Conservation (phyloP, 2,888 invertebrate species). For the Crepidodera aurea region DNA sequence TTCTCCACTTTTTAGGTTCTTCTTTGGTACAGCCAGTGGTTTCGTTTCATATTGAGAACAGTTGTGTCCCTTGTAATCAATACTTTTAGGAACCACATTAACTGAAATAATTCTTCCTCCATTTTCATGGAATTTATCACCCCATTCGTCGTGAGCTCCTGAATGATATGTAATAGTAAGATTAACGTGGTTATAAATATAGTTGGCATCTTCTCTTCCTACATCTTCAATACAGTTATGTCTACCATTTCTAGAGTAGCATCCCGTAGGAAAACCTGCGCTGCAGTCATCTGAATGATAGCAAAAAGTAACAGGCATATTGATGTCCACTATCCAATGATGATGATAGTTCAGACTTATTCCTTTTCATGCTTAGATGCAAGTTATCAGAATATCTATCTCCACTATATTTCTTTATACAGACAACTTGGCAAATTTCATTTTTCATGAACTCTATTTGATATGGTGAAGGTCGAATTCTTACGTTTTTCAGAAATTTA, state of each 20-base stretch:
- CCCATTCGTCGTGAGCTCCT: slow-evolving; percentile 88
- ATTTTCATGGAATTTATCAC: slow-evolving; percentile 75
- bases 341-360: slow-evolving; percentile 95
- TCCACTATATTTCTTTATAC: slow-evolving; percentile 76
- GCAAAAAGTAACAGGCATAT: slow-evolving; percentile 99
- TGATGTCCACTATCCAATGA: slow-evolving; percentile 98
- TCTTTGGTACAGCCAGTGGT: slow-evolving; percentile 75
- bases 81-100: slow-evolving; percentile 66
- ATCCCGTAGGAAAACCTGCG: slow-evolving; percentile 96
- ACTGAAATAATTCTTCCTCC: slow-evolving; percentile 90
- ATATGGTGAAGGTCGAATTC: slow-evolving; percentile 94
- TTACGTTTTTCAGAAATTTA: too few relatives aligned
- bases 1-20: slow-evolving; percentile 62
- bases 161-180: slow-evolving; percentile 93
- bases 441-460: slow-evolving; percentile 84
- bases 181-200: slow-evolving; percentile 97
- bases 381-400: slow-evolving; percentile 65
- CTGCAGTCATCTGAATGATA: slow-evolving; percentile 80
- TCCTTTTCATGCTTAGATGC: slow-evolving; percentile 85
- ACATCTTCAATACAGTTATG: slow-evolving; percentile 50
- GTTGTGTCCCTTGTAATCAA: slow-evolving; percentile 51
- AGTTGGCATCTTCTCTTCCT: slow-evolving; percentile 75
- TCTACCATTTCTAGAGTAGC: slow-evolving; percentile 61
- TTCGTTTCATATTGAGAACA: slow-evolving; percentile 56
- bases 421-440: slow-evolving; percentile 68